phyloP scores from a whole-genome alignment of 2,113 vertebrate species.

The Stomatorhinus ivindoensis region DNA sequence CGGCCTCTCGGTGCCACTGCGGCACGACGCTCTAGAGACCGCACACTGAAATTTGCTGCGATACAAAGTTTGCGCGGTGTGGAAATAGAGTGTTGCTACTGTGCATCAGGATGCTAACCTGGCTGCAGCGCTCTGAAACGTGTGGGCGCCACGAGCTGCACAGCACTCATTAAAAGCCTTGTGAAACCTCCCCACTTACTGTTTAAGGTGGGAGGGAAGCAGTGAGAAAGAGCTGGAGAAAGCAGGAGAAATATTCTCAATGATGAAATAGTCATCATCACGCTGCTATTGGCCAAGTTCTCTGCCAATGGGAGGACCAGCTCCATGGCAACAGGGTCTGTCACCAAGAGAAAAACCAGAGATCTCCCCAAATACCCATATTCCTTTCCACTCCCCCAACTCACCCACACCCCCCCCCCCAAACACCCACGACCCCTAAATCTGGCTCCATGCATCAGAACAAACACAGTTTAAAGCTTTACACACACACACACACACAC shows the following conservation, averaged over 20 bases:
- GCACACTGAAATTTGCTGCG: not conserved
- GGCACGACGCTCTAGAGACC: not conserved
- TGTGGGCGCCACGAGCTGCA: slow-evolving; percentile 21
- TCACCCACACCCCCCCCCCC: slow-evolving; percentile 7
- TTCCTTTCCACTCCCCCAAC: slow-evolving; percentile 28
- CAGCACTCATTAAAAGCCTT: slow-evolving; percentile 47
- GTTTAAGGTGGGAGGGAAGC: slow-evolving; percentile 33
- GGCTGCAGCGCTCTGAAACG: slow-evolving; percentile 39
- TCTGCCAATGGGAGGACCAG: slow-evolving; percentile 70
- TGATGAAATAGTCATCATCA: slow-evolving; percentile 64
- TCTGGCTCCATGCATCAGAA: slow-evolving; percentile 36
- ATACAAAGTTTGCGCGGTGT: not conserved
- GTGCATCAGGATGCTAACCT: slow-evolving; percentile 23
- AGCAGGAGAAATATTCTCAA: slow-evolving; percentile 64
- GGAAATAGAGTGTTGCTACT: not conserved
- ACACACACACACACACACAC: too few species aligned
- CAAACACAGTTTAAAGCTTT: not conserved
- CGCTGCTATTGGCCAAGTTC: slow-evolving; percentile 65
- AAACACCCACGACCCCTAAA: slow-evolving; percentile 41
- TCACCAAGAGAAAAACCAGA: slow-evolving; percentile 72
- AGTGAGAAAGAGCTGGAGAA: slow-evolving; percentile 45
- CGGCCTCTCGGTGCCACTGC: not conserved
- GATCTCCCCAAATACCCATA: slow-evolving; percentile 56
- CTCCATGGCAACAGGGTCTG: slow-evolving; percentile 86
- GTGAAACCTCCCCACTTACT: slow-evolving; percentile 46